Base-by-base conservation (phyloP, 2,797 vertebrate species). In the Eospalax fontanierii region DNA sequence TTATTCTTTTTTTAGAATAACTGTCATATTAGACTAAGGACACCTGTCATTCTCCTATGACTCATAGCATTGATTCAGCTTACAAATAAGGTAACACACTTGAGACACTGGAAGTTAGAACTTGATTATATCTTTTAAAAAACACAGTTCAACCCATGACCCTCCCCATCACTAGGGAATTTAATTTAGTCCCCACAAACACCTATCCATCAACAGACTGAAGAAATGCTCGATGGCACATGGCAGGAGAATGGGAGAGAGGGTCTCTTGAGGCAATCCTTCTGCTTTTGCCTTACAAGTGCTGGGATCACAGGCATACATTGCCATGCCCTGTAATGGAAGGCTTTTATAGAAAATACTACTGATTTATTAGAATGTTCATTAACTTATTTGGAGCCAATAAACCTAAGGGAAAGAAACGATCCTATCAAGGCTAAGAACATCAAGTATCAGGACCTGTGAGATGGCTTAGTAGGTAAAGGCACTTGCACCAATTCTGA, bases 301-400 rank as follows among this genome's bases (percentile, higher is more conserved):
- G 16, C 46, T 57, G 54, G 70, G 83, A 57, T 71, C n/a, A 71
- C 4, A 71, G 66, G 33, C n/a, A 38, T 57, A 24, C 1, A 11
- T 26, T 54, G 43, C 26, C 30, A 74, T 35, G 30, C 4, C 54
- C 38, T 73, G 35, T 73, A 6, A 28, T 61, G 74, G 35, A 74
- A 43, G 35, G 5, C 26, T 81, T 89, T 87, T 40, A 92, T 78
- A n/a, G 8, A 95, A 86, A 74, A 73, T 85, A 74, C 50, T 79
- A 79, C 73, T 54, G 38, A 38, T 66, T 87, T 63, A 81, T 81
- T 65, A 81, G 76, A 91, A 85, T 91, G 14, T 75, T 73, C 6
- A 43, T 75, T 71, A 33, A 90, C 81, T 90, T 90, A 90, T 92
- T 70, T 92, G 59, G 71, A 19, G 54, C 9, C 70, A 74, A 92